These are phyloP conservation scores for Sclerurus mexicanus DNA, from an alignment of 2,113 vertebrate genomes.

Conservation along the genomic window DNA sequence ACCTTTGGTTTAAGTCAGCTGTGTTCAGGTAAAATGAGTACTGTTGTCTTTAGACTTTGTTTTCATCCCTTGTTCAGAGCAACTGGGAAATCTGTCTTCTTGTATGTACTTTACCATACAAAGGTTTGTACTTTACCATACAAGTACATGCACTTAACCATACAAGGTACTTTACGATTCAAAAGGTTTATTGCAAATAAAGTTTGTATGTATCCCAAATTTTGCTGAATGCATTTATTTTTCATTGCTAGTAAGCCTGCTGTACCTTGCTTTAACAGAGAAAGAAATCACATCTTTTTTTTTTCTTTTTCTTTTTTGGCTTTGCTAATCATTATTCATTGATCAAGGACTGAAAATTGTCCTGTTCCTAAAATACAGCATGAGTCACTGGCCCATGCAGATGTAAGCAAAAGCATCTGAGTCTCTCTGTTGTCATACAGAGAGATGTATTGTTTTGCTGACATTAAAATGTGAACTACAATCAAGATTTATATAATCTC, in stretches of 20 bases:
- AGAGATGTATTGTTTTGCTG: neutral
- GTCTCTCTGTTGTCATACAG: slow-evolving; percentile 20
- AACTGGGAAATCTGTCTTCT: neutral
- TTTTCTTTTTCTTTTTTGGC: neutral
- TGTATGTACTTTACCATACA: neutral
- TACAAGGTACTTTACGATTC: no score
- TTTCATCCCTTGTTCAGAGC: neutral
- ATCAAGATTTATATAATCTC: neutral
- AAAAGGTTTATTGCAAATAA: neutral
- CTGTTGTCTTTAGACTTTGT: neutral
- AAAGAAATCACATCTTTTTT: neutral
- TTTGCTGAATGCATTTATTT: neutral
- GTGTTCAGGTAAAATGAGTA: neutral
- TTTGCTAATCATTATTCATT: neutral
- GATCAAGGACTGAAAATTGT: neutral
- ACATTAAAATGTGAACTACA: neutral
- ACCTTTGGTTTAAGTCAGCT: neutral
- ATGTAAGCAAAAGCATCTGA: neutral
- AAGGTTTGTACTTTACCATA: no score
- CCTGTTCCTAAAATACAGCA: neutral
- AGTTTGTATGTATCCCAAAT: neutral
- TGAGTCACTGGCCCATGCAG: neutral
- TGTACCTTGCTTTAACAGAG: neutral
- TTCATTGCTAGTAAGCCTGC: neutral
- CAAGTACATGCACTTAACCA: no score